Evolutionary conservation across 2,888 invertebrate genomes (phyloP), one percentile per base, ranked within the genome.

Genomic region (Nemotelus nigrinus): DNA sequence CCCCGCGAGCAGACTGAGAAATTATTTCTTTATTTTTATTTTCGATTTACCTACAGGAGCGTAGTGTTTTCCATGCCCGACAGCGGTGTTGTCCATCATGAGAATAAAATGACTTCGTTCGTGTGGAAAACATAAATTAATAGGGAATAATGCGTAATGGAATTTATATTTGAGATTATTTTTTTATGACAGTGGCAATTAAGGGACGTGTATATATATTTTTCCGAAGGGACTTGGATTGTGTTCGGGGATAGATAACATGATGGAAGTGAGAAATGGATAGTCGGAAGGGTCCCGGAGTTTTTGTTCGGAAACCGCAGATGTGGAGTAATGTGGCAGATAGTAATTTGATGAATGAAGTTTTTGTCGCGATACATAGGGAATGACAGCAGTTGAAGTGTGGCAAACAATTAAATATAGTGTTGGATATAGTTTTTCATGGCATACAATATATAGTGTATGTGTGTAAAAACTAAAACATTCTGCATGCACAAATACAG

Each of bases 51-150:
- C 25, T 48, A n/a, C 5, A 43, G n/a, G 2, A 25, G 39, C 55
- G 7, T 70, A 45, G 41, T 71, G 60, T 60, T 47, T 63, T 63
- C 53, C 55, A 53, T 70, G 41, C 47, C 55, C 70, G 25, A 25
- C 25, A 1, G 25, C 25, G 43, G 43, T 55, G 53, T 63, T 63
- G 8, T 41, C 60, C 45, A 2, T 43, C 8, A 47, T 53, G 10
- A 8, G 53, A 10, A 44, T 70, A 43, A 68, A 53, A 68, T 41
- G 70, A 70, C 60, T 60, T 41, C 45, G 63, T 74, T 74, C 74
- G 74, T 47, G 50, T 74, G 63, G 63, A 74, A 74, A 60, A 74
- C 74, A 74, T 74, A 74, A 74, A 74, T 74, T 60, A 74, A 74
- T 63, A 63, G 25, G 60, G 39, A 53, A 70, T 70, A 70, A 70